Base-by-base conservation (phyloP, 2,888 invertebrate genomes). In the Reticulitermes lucifugus region DNA sequence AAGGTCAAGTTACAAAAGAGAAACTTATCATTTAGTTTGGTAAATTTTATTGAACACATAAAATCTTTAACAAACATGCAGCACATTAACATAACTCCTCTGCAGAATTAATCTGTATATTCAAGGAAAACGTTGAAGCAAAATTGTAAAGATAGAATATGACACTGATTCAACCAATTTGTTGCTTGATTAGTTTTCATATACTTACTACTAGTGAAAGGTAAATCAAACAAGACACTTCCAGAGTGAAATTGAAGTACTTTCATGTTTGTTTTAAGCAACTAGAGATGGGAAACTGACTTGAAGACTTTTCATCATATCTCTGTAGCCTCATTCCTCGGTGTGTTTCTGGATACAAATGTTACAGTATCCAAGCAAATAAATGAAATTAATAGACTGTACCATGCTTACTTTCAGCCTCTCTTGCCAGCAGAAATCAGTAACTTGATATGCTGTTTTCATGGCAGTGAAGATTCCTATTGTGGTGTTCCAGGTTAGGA, bases 11-110 rank as follows among this genome's bases (percentile, higher is more conserved):
- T 25, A 65, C 10, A 65, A n/a, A 65, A 5, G 14, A 25, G n/a
- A 65, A n/a, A n/a, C 25, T 18, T 14, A 4, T 5, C 18, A 18
- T 55, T n/a, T 65, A 65, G 4, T 65, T 65, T 65, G n/a, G 65
- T 65, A 65, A n/a, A 65, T 25, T 65, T 65, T 65, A 65, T 65
- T 65, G 65, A 65, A 65, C 65, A 65, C n/a, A 65, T 25, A 55
- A 65, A 3, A 65, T 65, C 14, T 25, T 65, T 25, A 65, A n/a
- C 65, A 25, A 65, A 65, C n/a, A 25, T 14, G 25, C n/a, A 65
- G 12, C 65, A 65, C 65, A n/a, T 65, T n/a, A 65, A 65, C n/a
- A 14, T 25, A 65, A n/a, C n/a, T 65, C 6, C 25, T 6, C 25
- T 25, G 14, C 25, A 65, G 18, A 65, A 65, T 25, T n/a, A 65